These are phyloP conservation scores for Lagorchestes hirsutus DNA, from an alignment of 2,797 vertebrate genomes.

Conservation along the genomic window DNA sequence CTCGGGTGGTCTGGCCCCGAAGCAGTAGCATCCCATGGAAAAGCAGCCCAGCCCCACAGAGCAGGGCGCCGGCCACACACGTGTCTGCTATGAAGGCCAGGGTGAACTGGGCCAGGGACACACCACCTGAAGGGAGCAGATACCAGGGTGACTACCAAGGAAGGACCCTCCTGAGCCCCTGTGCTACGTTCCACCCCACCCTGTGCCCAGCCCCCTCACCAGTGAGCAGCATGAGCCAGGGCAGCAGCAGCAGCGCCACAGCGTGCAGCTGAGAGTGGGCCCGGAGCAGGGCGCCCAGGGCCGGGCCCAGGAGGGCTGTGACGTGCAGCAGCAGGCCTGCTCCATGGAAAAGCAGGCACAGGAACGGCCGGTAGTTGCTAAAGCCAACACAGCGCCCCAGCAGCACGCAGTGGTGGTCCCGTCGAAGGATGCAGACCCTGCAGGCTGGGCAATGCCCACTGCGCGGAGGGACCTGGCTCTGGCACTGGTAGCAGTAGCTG, in stretches of 20 bases:
- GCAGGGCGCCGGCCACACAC: constrained; percentile 91
- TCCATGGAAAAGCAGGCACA: constrained; percentile 91
- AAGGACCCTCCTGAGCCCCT: neutral
- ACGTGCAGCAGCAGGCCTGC: constrained; percentile 90
- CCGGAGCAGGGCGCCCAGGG: constrained; percentile 90
- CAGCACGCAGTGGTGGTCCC: constrained; percentile 95
- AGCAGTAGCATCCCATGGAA: constrained; percentile 91
- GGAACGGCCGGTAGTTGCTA: constrained; percentile 93
- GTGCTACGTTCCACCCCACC: neutral
- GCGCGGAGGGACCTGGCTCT: constrained; percentile 93
- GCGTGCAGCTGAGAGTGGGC: constrained; percentile 92
- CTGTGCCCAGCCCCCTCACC: constrained; percentile 81
- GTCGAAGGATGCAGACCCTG: constrained; percentile 91
- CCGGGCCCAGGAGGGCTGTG: constrained; percentile 92
- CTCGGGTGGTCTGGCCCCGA: constrained; percentile 92
- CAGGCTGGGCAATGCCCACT: constrained; percentile 94
- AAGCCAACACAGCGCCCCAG: constrained; percentile 94
- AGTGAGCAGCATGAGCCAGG: constrained; percentile 95
- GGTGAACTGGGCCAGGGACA: constrained; percentile 70
- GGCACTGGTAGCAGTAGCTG: constrained; percentile 94
- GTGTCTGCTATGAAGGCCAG: constrained; percentile 83
- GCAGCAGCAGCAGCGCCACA: constrained; percentile 90
- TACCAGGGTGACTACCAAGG: neutral
- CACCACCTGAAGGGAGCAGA: constrained; percentile 63
- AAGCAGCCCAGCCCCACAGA: constrained; percentile 92